These are phyloP conservation scores for Propithecus perrieri DNA, from an alignment of 2,797 vertebrate genomes.

Conservation along the genomic window DNA sequence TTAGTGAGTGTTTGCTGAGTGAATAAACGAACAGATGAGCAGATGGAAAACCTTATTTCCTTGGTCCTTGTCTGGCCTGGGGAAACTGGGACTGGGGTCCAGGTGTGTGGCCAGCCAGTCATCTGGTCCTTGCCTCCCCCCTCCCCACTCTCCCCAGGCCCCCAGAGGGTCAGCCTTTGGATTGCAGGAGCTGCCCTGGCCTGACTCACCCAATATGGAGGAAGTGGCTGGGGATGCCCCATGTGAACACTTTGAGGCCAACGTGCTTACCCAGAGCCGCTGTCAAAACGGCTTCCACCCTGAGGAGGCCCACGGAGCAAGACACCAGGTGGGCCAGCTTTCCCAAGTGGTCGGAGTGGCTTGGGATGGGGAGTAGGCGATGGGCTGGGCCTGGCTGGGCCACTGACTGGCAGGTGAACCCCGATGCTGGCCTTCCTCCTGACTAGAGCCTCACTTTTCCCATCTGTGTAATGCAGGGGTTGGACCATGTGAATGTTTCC, in stretches of 20 bases:
- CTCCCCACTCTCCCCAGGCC: conserved; percentile 20
- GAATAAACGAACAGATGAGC: not conserved
- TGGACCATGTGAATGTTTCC: not conserved
- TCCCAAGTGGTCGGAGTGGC: not conserved
- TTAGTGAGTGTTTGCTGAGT: not conserved
- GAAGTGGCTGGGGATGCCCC: conserved; percentile 79
- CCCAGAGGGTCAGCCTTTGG: not conserved
- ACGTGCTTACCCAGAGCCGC: conserved; percentile 90
- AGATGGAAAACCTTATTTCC: not conserved
- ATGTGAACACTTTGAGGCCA: conserved; percentile 91
- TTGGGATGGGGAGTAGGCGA: not conserved
- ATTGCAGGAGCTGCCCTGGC: conserved; percentile 26
- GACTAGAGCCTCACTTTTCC: not conserved
- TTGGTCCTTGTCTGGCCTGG: not conserved
- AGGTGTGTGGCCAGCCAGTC: not conserved
- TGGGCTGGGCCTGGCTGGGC: not conserved
- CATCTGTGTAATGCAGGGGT: not conserved
- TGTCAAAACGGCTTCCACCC: conserved; percentile 91
- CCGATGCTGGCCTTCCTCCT: not conserved
- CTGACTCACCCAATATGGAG: conserved; percentile 62
- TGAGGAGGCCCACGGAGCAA: conserved; percentile 84
- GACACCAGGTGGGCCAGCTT: conserved; percentile 81
- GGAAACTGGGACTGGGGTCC: not conserved
- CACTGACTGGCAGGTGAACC: not conserved
- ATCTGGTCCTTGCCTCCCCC: not conserved